Evolutionary conservation across 2,797 vertebrate species (phyloP).

Genomic region (Semotilus atromaculatus): DNA sequence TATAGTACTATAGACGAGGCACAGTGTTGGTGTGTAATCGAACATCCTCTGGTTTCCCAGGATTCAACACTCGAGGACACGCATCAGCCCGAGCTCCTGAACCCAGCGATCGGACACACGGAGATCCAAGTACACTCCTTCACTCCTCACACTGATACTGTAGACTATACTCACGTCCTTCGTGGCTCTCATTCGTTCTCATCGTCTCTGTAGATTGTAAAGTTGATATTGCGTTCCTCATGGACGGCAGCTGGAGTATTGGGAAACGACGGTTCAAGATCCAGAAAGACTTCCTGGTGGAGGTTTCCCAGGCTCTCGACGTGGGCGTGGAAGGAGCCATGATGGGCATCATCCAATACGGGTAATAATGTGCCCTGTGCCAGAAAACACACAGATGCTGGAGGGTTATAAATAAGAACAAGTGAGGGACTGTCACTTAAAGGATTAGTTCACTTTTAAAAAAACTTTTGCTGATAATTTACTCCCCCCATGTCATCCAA

Average conservation of each 20-base stretch:
- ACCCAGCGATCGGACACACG: slow-evolving; percentile 73
- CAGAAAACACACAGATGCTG: neutral
- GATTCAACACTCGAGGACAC: slow-evolving; percentile 78
- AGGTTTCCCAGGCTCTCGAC: slow-evolving; percentile 86
- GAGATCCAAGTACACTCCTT: slow-evolving; percentile 86
- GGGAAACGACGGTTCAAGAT: slow-evolving; percentile 95
- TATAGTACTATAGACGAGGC: no score
- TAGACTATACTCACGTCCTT: neutral
- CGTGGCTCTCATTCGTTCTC: neutral
- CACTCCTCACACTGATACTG: neutral
- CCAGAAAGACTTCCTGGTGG: slow-evolving; percentile 92
- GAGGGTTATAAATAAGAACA: neutral
- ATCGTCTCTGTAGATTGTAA: slow-evolving; percentile 84
- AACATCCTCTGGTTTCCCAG: slow-evolving; percentile 72
- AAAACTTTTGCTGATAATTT: no score
- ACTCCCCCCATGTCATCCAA: no score
- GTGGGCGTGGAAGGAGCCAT: slow-evolving; percentile 87
- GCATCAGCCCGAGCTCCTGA: slow-evolving; percentile 80
- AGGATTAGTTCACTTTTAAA: no score
- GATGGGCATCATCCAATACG: slow-evolving; percentile 95
- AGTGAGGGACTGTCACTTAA: neutral
- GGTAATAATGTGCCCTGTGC: slow-evolving; percentile 72
- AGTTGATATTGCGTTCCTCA: slow-evolving; percentile 91
- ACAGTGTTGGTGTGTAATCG: neutral
- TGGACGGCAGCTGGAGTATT: slow-evolving; percentile 95